Conservation (phyloP, 2,888 invertebrate species). For the Leptinotarsa peninsularis region DNA sequence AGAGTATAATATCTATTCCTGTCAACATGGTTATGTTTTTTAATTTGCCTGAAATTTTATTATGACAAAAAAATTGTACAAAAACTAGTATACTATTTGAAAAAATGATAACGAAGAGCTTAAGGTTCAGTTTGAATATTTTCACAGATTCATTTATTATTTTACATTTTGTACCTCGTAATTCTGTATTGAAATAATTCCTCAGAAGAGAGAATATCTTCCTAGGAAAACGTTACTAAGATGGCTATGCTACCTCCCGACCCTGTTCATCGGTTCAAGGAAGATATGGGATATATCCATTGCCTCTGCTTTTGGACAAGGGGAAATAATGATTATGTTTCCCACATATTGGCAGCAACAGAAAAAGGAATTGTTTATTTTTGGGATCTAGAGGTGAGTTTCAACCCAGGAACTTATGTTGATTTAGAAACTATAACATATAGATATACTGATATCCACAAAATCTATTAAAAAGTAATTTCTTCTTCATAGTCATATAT, state of each 20-base stretch:
- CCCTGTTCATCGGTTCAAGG: slow-evolving; percentile 79
- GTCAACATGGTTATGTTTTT: too few relatives aligned
- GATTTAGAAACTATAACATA: too few relatives aligned
- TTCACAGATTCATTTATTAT: background rate
- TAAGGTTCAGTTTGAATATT: background rate
- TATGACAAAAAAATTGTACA: background rate
- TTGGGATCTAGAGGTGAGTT: slow-evolving; percentile 81
- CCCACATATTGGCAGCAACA: slow-evolving; percentile 77
- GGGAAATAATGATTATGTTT: slow-evolving; percentile 68
- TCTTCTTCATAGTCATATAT: background rate
- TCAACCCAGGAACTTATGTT: too few relatives aligned
- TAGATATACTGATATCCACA: background rate
- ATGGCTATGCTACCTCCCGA: slow-evolving; percentile 84
- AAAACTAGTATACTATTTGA: background rate
- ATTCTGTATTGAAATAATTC: background rate
- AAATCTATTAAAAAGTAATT: background rate
- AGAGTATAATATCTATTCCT: too few relatives aligned
- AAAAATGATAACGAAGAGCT: slow-evolving; percentile 2
- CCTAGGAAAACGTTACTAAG: slow-evolving; percentile 21
- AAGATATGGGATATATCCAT: slow-evolving; percentile 79
- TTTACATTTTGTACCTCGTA: background rate
- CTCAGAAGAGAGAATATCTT: background rate
- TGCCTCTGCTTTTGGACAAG: slow-evolving; percentile 76
- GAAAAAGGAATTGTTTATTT: slow-evolving; percentile 80
- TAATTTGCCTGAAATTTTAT: too few relatives aligned